Conservation (phyloP, 2,888 invertebrate genomes). For the Nymphalis polychloros region DNA sequence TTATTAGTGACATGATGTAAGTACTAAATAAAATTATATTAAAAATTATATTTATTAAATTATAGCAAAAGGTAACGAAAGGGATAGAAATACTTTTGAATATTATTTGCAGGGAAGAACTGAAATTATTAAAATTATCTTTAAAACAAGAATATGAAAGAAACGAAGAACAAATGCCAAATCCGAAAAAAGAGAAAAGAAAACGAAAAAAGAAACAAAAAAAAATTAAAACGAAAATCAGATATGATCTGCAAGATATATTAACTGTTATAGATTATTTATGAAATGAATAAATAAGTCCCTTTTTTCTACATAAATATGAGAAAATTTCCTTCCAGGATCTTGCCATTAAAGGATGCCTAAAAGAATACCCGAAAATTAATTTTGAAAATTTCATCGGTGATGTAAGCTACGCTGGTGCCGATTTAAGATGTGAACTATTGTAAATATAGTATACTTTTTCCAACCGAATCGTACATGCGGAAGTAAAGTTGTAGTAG, state of each 20-base stretch:
- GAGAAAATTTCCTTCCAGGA: conserved; percentile 45
- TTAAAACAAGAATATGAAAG: conserved; percentile 57
- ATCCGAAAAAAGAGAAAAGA: conserved; percentile 47
- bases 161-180: conserved; percentile 57
- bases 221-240: conserved; percentile 41
- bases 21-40: background rate
- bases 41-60: too few relatives aligned
- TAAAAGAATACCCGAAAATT: conserved; percentile 55
- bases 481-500: too few relatives aligned
- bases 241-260: conserved; percentile 47
- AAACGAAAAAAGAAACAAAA: conserved; percentile 45
- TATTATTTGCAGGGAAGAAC: conserved; percentile 49
- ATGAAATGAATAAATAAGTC: too few relatives aligned
- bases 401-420: conserved; percentile 64
- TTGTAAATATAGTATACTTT: conserved; percentile 46
- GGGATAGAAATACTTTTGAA: background rate
- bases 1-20: conserved; percentile 57
- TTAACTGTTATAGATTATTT: conserved; percentile 49
- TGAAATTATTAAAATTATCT: conserved; percentile 53
- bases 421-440: conserved; percentile 56
- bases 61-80: background rate
- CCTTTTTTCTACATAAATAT: too few relatives aligned
- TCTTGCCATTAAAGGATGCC: conserved; percentile 49
- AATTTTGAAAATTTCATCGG: conserved; percentile 60
- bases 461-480: too few relatives aligned